Percentiles rank a stretch among this genome's conserved stretches.
Evolutionary conservation across 1,140 invertebrate species (phyloP).

Genomic region (Anastrepha obliqua): DNA sequence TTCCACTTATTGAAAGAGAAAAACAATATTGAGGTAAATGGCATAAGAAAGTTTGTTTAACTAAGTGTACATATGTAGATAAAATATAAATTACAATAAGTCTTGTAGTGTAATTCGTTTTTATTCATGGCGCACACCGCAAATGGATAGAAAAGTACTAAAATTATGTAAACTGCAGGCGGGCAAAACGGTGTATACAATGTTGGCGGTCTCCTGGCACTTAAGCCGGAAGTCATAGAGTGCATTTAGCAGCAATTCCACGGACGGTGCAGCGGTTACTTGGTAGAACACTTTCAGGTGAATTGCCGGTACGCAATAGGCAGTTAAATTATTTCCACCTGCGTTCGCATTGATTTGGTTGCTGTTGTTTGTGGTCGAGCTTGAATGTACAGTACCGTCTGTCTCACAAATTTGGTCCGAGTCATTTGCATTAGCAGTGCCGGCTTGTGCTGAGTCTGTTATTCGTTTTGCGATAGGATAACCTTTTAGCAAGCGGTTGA

Average conservation of each 20-base stretch:
- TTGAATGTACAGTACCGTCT: conserved; percentile 35
- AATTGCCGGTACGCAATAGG: conserved; percentile 76
- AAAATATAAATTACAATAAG: conserved; percentile 34
- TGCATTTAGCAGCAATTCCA: conserved; percentile 76
- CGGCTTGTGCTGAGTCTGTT: background rate
- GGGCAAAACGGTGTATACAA: conserved; percentile 85
- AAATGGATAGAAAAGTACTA: conserved; percentile 86
- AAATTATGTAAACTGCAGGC: conserved; percentile 85
- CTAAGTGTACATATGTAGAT: conserved; percentile 33
- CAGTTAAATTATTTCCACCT: conserved; percentile 43
- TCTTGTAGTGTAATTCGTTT: background rate
- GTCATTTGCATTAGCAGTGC: background rate
- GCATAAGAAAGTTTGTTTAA: background rate
- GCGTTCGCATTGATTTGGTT: background rate
- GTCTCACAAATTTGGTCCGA: background rate
- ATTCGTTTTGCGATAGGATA: conserved; percentile 73
- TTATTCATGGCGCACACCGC: conserved; percentile 78
- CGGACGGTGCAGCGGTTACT: conserved; percentile 77
- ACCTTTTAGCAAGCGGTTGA: conserved; percentile 83
- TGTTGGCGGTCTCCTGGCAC: conserved; percentile 74
- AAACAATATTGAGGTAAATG: background rate
- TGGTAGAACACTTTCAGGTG: conserved; percentile 86
- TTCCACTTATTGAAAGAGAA: background rate
- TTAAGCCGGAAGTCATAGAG: conserved; percentile 76
- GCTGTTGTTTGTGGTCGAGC: background rate